Base-by-base conservation (phyloP, 2,113 vertebrate species). In the Trinectes maculatus region DNA sequence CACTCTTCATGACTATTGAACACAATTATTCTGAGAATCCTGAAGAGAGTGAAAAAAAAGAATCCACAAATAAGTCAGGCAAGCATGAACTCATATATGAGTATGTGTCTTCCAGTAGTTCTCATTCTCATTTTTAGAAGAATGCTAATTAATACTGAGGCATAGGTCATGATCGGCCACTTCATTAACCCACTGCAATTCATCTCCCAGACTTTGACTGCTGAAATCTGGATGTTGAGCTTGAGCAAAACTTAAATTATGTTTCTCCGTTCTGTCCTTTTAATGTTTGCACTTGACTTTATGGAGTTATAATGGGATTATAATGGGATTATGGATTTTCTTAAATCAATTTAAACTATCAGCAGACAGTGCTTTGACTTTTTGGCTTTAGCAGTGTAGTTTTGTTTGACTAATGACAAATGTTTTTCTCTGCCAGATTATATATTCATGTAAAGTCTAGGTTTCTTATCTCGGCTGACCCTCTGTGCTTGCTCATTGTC, bases 341-440 rank as follows among this genome's bases (percentile, higher is more conserved):
- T 71, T n/a, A n/a, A 83, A 84, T 89, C 78, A 85, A 77, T 69
- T 70, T 80, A 77, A 72, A 74, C 74, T 83, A 81, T 72, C 74
- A 78, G 74, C 81, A 89, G 85, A 80, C 83, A 71, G 81, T 71
- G n/a, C n/a, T 55, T 76, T 80, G 25, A 88, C 83, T 86, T 88
- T 86, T 24, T 46, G 19, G 19, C 8, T 46, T 6, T 6, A 13
- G 21, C 21, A 44, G 42, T 44, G 19, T 44, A 37, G 34, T n/a
- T n/a, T n/a, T n/a, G 10, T 44, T 44, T 44, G 4, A 22, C 21
- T 2, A 19, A 10, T 4, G 4, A 21, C 12, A 21, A 22, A 12
- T 11, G 44, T 48, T 10, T 29, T 42, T 46, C 21, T 42, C 52
- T 51, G 4, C 12, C 22, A 36, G 24, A 57, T 75, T 78, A 74